phyloP scores from a whole-genome alignment of 2,113 vertebrate species.

The Ptyas mucosa region DNA sequence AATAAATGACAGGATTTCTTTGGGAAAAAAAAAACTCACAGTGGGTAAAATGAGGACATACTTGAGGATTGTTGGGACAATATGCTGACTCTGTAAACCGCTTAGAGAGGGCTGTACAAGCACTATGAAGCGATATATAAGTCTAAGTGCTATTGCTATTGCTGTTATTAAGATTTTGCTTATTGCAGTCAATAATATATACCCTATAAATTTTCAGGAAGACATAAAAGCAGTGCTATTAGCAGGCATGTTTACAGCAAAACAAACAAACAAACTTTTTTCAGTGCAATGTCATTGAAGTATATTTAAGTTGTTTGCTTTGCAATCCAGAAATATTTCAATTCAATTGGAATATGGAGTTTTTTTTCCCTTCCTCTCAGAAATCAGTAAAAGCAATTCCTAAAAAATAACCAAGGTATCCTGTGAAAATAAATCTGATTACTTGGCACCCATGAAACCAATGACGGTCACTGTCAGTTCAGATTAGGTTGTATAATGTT shows the following conservation, averaged over 20 bases:
- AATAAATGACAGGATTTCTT: too few relatives aligned
- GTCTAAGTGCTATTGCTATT: too few relatives aligned
- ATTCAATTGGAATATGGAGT: slow-evolving; percentile 57
- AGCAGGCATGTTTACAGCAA: slow-evolving; percentile 50
- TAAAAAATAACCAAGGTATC: slow-evolving; percentile 38
- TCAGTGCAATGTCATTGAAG: slow-evolving; percentile 53
- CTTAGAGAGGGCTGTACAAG: too few relatives aligned
- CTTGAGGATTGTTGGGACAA: too few relatives aligned
- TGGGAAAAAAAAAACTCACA: too few relatives aligned
- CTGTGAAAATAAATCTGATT: slow-evolving; percentile 51
- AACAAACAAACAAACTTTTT: slow-evolving; percentile 18
- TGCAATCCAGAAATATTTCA: slow-evolving; percentile 56
- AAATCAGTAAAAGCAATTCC: slow-evolving; percentile 54
- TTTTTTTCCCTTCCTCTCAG: slow-evolving; percentile 28
- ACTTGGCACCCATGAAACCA: slow-evolving; percentile 40
- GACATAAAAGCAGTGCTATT: slow-evolving; percentile 58
- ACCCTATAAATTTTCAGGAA: slow-evolving; percentile 49
- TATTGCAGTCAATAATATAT: slow-evolving; percentile 58
- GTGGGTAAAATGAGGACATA: too few relatives aligned
- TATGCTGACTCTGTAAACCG: too few relatives aligned
- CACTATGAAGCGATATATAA: too few relatives aligned
- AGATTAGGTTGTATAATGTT: slow-evolving; percentile 18
- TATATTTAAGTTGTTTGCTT: slow-evolving; percentile 51
- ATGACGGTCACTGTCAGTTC: slow-evolving; percentile 44
- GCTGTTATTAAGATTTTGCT: slow-evolving; percentile 13